Evolutionary conservation across 2,797 vertebrate genomes (phyloP).

Genomic region (Phaenicophaeus curvirostris): DNA sequence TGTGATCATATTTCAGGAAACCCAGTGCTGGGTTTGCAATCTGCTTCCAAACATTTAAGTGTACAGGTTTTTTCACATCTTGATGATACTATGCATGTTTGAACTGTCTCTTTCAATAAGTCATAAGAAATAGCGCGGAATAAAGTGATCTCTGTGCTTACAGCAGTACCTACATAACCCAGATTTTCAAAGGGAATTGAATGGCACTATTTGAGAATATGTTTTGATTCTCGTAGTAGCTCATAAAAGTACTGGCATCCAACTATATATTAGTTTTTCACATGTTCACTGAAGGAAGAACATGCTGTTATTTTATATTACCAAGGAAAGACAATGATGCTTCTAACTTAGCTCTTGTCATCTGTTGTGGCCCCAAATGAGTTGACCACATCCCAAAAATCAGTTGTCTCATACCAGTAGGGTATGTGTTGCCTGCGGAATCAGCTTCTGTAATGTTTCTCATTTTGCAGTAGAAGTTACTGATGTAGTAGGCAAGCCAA

Average conservation of each 20-base stretch:
- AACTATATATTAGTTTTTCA: background rate
- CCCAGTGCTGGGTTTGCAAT: background rate
- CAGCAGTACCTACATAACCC: background rate
- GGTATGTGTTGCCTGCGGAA: background rate
- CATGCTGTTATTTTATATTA: background rate
- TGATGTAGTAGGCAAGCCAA: background rate
- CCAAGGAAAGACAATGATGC: background rate
- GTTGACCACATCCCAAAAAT: background rate
- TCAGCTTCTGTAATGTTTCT: background rate
- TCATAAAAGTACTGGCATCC: background rate
- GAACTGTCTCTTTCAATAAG: background rate
- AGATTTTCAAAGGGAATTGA: background rate
- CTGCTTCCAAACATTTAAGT: background rate
- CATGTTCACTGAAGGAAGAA: background rate
- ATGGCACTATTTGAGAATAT: background rate
- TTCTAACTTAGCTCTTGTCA: background rate
- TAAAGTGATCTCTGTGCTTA: background rate
- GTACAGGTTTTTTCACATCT: background rate
- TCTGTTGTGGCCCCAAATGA: background rate
- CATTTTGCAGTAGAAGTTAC: background rate
- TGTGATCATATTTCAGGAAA: background rate
- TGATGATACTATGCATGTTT: background rate
- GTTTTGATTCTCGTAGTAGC: background rate
- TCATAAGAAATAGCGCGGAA: background rate
- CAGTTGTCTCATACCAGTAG: background rate